Evolutionary conservation across 23 tunicate genomes (phyloP).

Genomic region (Halocynthia aurantium): DNA sequence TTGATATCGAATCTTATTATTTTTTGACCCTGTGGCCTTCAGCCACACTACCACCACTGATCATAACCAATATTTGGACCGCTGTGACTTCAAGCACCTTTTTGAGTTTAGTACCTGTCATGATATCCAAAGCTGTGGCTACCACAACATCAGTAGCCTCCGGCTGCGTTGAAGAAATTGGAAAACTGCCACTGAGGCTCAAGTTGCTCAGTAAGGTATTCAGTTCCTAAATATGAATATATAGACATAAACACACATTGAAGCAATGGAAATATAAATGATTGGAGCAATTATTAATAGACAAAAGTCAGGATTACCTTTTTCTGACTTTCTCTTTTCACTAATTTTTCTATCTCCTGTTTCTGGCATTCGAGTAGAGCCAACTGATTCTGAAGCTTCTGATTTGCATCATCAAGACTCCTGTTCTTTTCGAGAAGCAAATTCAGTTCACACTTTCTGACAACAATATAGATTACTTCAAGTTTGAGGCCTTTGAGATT

Average conservation of each 20-base stretch:
- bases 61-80: no score
- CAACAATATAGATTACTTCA: conserved; percentile 6
- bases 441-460: conserved; percentile 31
- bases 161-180: background rate
- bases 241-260: background rate
- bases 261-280: background rate
- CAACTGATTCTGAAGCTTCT: conserved; percentile 36
- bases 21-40: no score
- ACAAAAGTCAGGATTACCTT: background rate
- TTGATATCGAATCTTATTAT: no score
- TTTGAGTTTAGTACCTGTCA: no score
- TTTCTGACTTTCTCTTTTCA: conserved; percentile 27
- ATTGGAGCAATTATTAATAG: background rate
- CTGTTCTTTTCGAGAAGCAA: conserved; percentile 5
- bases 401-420: conserved; percentile 27
- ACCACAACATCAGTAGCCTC: no score
- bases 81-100: no score
- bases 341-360: conserved; percentile 35
- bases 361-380: conserved; percentile 34
- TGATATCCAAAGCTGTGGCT: no score
- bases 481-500: background rate
- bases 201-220: conserved; percentile 44
- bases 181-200: conserved; percentile 59
- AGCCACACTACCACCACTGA: no score
- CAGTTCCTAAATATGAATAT: conserved; percentile 39